Evolutionary conservation across 2,113 vertebrate species (phyloP).

Genomic region (Pimephales promelas): DNA sequence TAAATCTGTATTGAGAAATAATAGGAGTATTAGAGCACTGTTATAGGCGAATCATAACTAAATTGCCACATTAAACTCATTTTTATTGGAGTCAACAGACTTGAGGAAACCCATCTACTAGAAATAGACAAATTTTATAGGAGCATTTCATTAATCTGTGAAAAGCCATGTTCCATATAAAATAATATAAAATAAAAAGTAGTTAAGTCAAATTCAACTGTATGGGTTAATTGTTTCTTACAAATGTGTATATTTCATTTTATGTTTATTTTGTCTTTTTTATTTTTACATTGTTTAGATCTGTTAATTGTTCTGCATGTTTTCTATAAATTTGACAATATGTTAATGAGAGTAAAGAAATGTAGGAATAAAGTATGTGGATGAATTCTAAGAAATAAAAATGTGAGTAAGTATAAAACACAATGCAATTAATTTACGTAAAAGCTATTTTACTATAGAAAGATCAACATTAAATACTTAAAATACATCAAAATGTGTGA

Average conservation of each 20-base stretch:
- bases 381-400: too few species aligned
- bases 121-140: not conserved
- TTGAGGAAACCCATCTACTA: not conserved
- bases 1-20: too few species aligned
- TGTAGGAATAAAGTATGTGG: too few species aligned
- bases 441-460: not conserved
- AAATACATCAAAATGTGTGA: too few species aligned
- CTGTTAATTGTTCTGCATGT: not conserved
- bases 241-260: not conserved
- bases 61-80: not conserved
- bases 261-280: too few species aligned
- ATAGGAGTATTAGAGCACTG: too few species aligned
- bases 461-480: too few species aligned
- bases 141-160: not conserved
- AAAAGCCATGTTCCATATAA: not conserved
- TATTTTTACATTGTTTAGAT: not conserved
- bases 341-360: too few species aligned
- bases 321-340: too few species aligned
- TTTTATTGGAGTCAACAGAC: not conserved
- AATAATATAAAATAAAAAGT: not conserved
- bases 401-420: not conserved
- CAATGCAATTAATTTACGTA: not conserved
- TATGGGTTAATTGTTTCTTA: not conserved
- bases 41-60: too few species aligned
- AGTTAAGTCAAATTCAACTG: not conserved